A percentile compares a stretch with the other conserved stretches of the same genome.
Conservation (phyloP, 2,888 invertebrate genomes). For the Zaprionus lineosus region DNA sequence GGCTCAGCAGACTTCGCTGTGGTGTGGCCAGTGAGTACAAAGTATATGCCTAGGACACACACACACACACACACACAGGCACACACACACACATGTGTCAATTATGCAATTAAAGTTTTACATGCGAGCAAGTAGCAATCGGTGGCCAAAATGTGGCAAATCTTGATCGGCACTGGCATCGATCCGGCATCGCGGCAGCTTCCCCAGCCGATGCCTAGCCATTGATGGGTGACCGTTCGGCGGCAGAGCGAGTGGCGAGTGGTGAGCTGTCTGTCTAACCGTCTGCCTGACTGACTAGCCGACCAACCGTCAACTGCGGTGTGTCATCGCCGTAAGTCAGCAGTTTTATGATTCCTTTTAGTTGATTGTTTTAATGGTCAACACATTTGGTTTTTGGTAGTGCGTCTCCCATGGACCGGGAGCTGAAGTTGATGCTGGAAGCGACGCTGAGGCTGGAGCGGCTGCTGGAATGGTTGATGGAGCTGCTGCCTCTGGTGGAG, state of each 20-base stretch:
- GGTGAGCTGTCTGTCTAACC: background rate
- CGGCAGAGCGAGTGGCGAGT: background rate
- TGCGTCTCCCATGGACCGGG: constrained; percentile 36
- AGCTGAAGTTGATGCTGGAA: background rate
- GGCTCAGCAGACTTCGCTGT: constrained; percentile 63
- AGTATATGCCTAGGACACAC: constrained; percentile 33
- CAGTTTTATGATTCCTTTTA: constrained; percentile 60
- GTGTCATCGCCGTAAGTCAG: constrained; percentile 65
- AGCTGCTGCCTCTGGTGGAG: constrained; percentile 9
- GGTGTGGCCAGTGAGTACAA: constrained; percentile 52
- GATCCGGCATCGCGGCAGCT: constrained; percentile 59
- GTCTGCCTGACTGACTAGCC: constrained; percentile 1
- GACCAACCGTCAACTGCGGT: constrained; percentile 42
- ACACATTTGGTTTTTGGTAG: constrained; percentile 29
- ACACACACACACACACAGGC: constrained; percentile 4
- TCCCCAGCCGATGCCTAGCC: background rate
- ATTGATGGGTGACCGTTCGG: constrained; percentile 4
- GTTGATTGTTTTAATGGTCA: constrained; percentile 49
- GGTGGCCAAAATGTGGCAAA: constrained; percentile 67
- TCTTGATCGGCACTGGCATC: constrained; percentile 56
- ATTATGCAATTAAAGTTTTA: constrained; percentile 73
- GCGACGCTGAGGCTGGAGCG: background rate
- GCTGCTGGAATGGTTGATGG: no score
- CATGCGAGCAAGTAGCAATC: constrained; percentile 62
- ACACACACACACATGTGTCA: constrained; percentile 50